These are phyloP conservation scores for Valencia hispanica DNA, from an alignment of 2,797 vertebrate species.

Conservation along the genomic window DNA sequence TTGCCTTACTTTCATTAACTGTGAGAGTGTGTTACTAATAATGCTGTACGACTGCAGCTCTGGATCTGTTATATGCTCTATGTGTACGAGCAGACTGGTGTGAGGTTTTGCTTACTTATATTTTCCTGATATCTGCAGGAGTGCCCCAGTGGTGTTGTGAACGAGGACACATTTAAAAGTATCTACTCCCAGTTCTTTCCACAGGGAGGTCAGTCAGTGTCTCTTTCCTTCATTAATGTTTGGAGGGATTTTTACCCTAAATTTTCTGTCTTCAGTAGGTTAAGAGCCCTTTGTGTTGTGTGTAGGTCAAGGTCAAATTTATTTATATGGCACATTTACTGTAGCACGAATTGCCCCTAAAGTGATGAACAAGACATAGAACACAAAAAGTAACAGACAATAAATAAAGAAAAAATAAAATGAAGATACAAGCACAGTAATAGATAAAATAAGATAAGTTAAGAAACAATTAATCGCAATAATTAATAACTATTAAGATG, in stretches of 20 bases:
- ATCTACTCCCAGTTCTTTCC: conserved; percentile 99
- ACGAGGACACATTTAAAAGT: conserved; percentile 94
- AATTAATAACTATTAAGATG: too few relatives aligned
- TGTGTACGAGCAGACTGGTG: not conserved
- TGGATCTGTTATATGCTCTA: not conserved
- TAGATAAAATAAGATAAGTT: too few relatives aligned
- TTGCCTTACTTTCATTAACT: not conserved
- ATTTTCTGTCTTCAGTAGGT: not conserved
- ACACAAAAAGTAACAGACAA: too few relatives aligned
- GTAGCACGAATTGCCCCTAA: too few relatives aligned
- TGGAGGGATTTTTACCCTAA: not conserved
- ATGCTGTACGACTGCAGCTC: not conserved
- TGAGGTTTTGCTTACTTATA: not conserved
- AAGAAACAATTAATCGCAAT: too few relatives aligned
- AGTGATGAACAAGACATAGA: too few relatives aligned
- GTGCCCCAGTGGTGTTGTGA: conserved; percentile 92
- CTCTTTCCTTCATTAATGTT: too few relatives aligned
- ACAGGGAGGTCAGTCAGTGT: conserved; percentile 89
- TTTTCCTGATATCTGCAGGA: conserved; percentile 81
- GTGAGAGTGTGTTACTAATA: not conserved
- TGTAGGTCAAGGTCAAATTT: too few relatives aligned
- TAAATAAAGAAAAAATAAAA: too few relatives aligned
- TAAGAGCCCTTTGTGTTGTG: not conserved
- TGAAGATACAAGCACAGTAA: too few relatives aligned
- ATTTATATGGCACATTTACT: too few relatives aligned